Evolutionary conservation across 2,113 vertebrate species (phyloP).

Genomic region (Grallaria varia): DNA sequence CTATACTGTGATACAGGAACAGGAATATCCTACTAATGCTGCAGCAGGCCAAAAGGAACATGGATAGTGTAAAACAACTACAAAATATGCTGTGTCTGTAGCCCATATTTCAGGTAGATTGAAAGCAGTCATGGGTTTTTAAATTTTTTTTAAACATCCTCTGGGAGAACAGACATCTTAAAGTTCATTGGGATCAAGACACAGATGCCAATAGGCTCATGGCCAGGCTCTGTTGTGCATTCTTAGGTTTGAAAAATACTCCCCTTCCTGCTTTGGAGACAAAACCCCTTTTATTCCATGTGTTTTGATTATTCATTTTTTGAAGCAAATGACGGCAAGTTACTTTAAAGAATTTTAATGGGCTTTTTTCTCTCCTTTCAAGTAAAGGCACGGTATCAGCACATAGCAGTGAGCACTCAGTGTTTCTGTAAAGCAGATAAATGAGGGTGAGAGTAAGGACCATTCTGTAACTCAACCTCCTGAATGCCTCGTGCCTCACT

Average conservation of each 20-base stretch:
- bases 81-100: not conserved
- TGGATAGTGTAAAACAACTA: not conserved
- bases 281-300: slow-evolving; percentile 17
- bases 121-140: not conserved
- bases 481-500: not conserved
- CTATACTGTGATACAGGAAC: not conserved
- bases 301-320: slow-evolving; percentile 51
- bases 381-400: not conserved
- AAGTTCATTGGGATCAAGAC: slow-evolving; percentile 31
- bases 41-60: not conserved
- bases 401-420: not conserved
- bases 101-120: slow-evolving; percentile 42
- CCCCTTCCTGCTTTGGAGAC: slow-evolving; percentile 45
- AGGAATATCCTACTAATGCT: not conserved
- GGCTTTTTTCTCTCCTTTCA: not conserved
- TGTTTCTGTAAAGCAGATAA: not conserved
- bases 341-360: slow-evolving; percentile 20
- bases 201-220: slow-evolving; percentile 27
- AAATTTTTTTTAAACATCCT: not conserved
- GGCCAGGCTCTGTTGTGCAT: slow-evolving; percentile 43
- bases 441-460: not conserved
- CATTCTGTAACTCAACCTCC: not conserved
- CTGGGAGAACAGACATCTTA: slow-evolving; percentile 32
- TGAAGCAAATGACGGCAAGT: not conserved
- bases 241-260: slow-evolving; percentile 51